Base-by-base conservation (phyloP, 2,113 vertebrate genomes). In the Aphyosemion australe region DNA sequence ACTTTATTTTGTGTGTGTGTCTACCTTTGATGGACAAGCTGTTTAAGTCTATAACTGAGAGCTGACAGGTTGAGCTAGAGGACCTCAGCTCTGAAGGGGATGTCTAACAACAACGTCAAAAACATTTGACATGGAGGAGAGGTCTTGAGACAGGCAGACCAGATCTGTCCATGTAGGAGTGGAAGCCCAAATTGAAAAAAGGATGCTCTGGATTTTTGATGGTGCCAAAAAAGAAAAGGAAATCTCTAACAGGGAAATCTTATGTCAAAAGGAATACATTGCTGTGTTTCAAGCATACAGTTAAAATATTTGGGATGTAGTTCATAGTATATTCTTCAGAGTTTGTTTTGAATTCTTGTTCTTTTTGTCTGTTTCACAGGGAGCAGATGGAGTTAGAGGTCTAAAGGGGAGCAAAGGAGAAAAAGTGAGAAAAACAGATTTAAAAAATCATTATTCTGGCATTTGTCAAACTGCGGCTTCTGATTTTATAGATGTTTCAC, bases 331-430 rank as follows among this genome's bases (percentile, higher is more conserved):
- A 15, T 45, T 61, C 32, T 34, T 61, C 6, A 52, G 39, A 51
- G 9, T 9, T 21, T 9, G 16, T 12, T 61, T 62, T 14, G 58
- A 10, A 48, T 1, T 34, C 13, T 50, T 45, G 6, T 65, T 51
- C 73, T 63, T 18, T 51, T 76, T 58, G 1, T 9, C 9, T 59
- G 32, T 70, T 75, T 78, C 55, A 67, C 82, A 98, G 96, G 96
- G 96, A 53, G 94, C 94, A 46, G 95, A 95, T 68, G 95, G 96
- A 5, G 82, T 94, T 47, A 88, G 96, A n/a, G 96, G 95, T 13
- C 84, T 94, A 59, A 96, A 95, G 79, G 96, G 96, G 47, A 91
- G 93, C 86, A 96, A 96, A 92, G 95, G 96, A 67, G 95, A 96
- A 74, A 94, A 93, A 94, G 95, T 97, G 78, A 92, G 88, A 83